A percentile compares a stretch with the other conserved stretches of the same genome.
Conservation (phyloP, 2,888 invertebrate species). For the Drosophila borborema region DNA sequence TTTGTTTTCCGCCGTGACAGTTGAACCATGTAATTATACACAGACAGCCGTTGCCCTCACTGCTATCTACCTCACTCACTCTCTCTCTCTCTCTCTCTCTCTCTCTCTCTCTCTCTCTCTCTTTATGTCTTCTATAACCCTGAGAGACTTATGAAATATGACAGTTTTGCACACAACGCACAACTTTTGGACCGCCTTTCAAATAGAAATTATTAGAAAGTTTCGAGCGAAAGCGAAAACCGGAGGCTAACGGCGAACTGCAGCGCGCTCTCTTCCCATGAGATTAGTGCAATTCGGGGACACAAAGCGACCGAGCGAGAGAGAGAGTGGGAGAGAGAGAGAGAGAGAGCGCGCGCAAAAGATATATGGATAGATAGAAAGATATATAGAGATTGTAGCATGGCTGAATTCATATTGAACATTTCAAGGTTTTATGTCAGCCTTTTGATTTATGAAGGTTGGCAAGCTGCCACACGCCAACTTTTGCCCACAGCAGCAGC, state of each 20-base stretch:
- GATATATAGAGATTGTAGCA: slow-evolving; percentile 8
- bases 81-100: neutral
- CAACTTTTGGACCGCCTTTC: slow-evolving; percentile 71
- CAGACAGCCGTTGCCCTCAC: slow-evolving; percentile 48
- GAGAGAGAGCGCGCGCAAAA: neutral
- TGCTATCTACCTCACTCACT: neutral
- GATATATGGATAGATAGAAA: slow-evolving; percentile 4
- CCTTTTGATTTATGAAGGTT: slow-evolving; percentile 58
- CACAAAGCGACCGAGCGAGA: slow-evolving; percentile 7
- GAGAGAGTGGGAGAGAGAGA: neutral
- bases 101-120: too few relatives aligned
- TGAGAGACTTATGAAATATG: slow-evolving; percentile 73
- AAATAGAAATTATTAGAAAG: slow-evolving; percentile 77
- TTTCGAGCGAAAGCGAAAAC: slow-evolving; percentile 67
- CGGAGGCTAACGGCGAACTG: slow-evolving; percentile 22
- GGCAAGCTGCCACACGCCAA: slow-evolving; percentile 46
- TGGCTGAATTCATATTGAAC: slow-evolving; percentile 59
- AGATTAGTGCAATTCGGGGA: slow-evolving; percentile 60
- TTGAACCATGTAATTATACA: slow-evolving; percentile 80
- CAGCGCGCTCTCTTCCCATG: slow-evolving; percentile 33
- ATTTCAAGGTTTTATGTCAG: slow-evolving; percentile 60
- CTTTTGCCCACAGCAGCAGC: slow-evolving; percentile 21
- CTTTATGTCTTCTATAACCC: neutral
- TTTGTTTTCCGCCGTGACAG: slow-evolving; percentile 74
- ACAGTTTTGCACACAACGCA: slow-evolving; percentile 76